Conservation (phyloP, 1,140 invertebrate genomes). For the Caenorhabditis latens region DNA sequence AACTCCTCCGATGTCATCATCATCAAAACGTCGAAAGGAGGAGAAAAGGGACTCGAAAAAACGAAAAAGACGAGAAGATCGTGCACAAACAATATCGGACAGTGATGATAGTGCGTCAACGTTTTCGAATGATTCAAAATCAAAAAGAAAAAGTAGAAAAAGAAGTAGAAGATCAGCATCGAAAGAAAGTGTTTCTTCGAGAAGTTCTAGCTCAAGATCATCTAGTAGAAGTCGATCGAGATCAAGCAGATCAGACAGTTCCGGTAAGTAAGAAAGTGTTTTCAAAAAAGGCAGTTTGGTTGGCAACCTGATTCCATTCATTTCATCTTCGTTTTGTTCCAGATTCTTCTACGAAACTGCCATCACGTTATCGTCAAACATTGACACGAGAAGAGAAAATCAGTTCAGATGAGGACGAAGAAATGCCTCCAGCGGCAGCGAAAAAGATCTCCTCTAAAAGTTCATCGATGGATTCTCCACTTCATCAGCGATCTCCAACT, state of each 20-base stretch:
- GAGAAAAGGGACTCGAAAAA: neutral
- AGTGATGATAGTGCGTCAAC: neutral
- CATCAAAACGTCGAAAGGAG: constrained; percentile 32
- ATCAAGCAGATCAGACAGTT: neutral
- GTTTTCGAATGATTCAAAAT: neutral
- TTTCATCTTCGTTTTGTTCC: neutral
- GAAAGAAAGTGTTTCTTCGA: neutral
- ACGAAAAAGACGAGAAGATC: neutral
- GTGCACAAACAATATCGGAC: neutral
- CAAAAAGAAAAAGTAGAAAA: neutral
- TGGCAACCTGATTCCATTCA: neutral
- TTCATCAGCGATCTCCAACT: neutral
- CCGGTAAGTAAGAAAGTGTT: neutral
- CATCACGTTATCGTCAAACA: neutral
- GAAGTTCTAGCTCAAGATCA: neutral
- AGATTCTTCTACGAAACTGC: constrained; percentile 2
- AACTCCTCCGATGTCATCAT: neutral
- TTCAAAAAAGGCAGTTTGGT: neutral
- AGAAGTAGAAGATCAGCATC: neutral
- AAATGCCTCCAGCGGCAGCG: too few species aligned
- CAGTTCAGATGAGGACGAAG: constrained; percentile 25
- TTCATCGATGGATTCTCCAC: neutral
- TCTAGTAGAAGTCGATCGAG: neutral
- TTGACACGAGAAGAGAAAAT: neutral
- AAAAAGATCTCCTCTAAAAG: too few species aligned